Conservation (phyloP, 1,140 invertebrate species). For the Globodera rostochiensis region DNA sequence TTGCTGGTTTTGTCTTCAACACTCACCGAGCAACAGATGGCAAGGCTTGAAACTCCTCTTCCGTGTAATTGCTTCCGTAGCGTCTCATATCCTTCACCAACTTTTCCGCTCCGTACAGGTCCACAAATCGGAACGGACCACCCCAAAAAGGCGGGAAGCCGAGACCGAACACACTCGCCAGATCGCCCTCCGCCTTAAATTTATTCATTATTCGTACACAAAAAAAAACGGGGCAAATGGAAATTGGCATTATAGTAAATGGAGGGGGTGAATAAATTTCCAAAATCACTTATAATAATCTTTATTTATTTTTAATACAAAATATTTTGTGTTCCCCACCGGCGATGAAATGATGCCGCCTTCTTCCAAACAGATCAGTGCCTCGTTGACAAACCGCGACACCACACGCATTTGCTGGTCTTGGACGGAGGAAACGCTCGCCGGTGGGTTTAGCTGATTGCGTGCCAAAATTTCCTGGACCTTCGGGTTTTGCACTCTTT, state of each 20-base stretch:
- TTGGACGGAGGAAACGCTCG: slow-evolving; percentile 76
- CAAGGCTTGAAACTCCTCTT: slow-evolving; percentile 82
- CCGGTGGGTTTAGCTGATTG: slow-evolving; percentile 72
- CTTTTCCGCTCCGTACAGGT: slow-evolving; percentile 85
- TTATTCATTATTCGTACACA: too few species aligned
- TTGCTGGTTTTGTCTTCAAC: too few species aligned
- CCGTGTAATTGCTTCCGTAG: slow-evolving; percentile 80
- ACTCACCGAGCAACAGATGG: slow-evolving; percentile 74
- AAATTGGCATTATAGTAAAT: too few species aligned
- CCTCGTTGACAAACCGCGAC: slow-evolving; percentile 93
- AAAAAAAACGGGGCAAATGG: too few species aligned
- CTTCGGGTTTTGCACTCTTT: slow-evolving; percentile 58
- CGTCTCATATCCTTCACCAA: slow-evolving; percentile 87
- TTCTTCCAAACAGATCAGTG: slow-evolving; percentile 91
- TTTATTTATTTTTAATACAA: too few species aligned
- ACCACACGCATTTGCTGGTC: slow-evolving; percentile 89
- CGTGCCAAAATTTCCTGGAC: slow-evolving; percentile 68
- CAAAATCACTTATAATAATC: too few species aligned
- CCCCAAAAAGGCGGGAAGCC: slow-evolving; percentile 98
- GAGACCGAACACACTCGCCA: slow-evolving; percentile 96
- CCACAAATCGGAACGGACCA: slow-evolving; percentile 94
- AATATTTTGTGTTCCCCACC: too few species aligned
- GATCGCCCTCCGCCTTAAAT: slow-evolving; percentile 87
- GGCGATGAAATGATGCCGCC: slow-evolving; percentile 89
- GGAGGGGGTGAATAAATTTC: slow-evolving; percentile 32